Conservation (phyloP, 2,797 vertebrate genomes). For the Arctocebus calabarensis region DNA sequence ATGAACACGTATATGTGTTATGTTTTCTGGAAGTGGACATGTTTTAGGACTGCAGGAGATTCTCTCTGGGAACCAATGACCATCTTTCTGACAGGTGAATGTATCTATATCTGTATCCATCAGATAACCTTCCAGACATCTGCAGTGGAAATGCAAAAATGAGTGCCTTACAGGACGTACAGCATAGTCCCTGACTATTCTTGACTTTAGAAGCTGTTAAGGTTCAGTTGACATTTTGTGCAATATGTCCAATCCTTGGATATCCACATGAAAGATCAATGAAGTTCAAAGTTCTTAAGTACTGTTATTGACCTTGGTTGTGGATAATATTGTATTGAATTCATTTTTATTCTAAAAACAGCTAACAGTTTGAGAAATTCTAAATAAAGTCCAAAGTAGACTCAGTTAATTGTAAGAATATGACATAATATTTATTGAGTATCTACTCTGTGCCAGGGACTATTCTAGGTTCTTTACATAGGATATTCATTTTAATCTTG, state of each 20-base stretch:
- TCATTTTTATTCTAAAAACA: constrained; percentile 48
- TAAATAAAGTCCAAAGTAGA: background rate
- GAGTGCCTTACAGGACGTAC: background rate
- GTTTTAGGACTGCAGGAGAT: constrained; percentile 91
- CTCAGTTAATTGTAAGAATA: background rate
- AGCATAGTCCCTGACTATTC: background rate
- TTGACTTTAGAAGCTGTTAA: background rate
- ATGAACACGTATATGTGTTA: constrained; percentile 86
- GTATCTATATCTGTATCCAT: constrained; percentile 87
- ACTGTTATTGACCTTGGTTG: background rate
- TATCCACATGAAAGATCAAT: background rate
- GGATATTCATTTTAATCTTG: background rate
- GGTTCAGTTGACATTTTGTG: background rate
- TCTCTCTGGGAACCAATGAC: constrained; percentile 93
- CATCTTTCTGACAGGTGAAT: constrained; percentile 93
- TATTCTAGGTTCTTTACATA: background rate
- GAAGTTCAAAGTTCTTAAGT: background rate
- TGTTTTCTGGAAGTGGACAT: constrained; percentile 90
- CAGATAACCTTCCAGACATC: constrained; percentile 94
- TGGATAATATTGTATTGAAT: background rate
- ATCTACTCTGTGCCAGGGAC: background rate
- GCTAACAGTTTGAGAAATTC: constrained; percentile 22
- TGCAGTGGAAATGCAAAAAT: constrained; percentile 83
- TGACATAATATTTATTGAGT: background rate
- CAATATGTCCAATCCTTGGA: background rate